These are phyloP conservation scores for Rhinolophus ferrumequinum DNA, from an alignment of 2,113 vertebrate species.

Conservation along the genomic window DNA sequence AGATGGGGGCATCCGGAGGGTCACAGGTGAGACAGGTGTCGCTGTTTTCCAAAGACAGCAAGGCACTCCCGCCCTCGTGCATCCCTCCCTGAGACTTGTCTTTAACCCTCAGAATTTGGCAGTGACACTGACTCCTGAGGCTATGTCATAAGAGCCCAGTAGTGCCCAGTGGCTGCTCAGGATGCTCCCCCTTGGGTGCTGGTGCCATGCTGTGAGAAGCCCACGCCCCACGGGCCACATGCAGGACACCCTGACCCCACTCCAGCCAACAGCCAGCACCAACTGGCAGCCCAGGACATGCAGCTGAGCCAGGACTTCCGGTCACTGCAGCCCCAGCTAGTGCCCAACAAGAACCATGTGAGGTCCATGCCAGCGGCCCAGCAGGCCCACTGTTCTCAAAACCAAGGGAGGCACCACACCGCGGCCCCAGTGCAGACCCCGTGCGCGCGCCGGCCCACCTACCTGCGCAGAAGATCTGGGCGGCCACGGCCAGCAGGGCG, in stretches of 20 bases:
- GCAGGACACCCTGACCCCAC: not conserved
- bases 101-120: fast-evolving
- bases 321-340: too few species aligned
- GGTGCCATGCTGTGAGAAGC: not conserved
- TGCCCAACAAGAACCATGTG: fast-evolving
- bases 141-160: not conserved
- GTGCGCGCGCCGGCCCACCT: slow-evolving; percentile 83
- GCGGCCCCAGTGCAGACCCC: fast-evolving
- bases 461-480: slow-evolving; percentile 97
- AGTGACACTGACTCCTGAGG: not conserved
- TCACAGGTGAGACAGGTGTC: not conserved
- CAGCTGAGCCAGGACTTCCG: fast-evolving
- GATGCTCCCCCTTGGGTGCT: not conserved
- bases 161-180: not conserved
- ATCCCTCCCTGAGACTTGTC: not conserved
- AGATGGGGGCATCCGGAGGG: too few species aligned
- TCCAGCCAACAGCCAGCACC: not conserved
- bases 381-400: not conserved
- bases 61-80: not conserved
- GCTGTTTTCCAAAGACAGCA: not conserved
- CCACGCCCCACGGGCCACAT: fast-evolving
- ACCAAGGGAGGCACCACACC: not conserved
- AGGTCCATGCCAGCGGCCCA: not conserved
- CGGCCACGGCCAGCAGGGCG: slow-evolving; percentile 95
- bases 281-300: fast-evolving